Evolutionary conservation across 2,113 vertebrate species (phyloP).

Genomic region (Tautogolabrus adspersus): DNA sequence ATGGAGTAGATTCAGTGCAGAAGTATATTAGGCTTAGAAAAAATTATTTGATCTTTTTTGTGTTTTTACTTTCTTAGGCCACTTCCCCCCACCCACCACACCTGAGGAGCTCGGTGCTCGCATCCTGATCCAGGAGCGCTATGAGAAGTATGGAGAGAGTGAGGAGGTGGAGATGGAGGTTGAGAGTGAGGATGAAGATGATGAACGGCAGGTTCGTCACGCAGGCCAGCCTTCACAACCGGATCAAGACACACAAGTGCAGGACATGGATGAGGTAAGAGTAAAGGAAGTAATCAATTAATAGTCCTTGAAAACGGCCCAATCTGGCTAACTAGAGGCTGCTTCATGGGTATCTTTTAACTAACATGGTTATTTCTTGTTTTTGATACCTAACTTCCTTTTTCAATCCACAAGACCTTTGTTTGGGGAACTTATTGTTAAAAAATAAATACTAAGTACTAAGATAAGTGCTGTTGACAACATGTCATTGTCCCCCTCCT

Average conservation of each 20-base stretch:
- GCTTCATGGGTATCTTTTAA: not conserved
- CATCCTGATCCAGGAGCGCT: constrained; percentile 98
- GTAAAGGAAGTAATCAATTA: not conserved
- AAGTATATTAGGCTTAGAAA: no score
- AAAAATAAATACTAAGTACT: not conserved
- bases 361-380: not conserved
- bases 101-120: constrained; percentile 97
- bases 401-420: not conserved
- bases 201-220: constrained; percentile 85
- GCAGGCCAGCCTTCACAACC: constrained; percentile 87
- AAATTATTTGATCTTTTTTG: no score
- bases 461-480: not conserved
- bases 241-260: constrained; percentile 98
- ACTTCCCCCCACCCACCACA: constrained; percentile 97
- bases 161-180: constrained; percentile 99
- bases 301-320: not conserved
- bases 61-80: constrained; percentile 81
- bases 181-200: constrained; percentile 96
- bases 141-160: constrained; percentile 98
- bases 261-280: constrained; percentile 98
- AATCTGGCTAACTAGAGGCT: not conserved
- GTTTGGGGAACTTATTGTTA: not conserved
- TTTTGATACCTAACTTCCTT: not conserved
- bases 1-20: no score
- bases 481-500: not conserved